Evolutionary conservation across 2,113 vertebrate species (phyloP), one percentile per base, ranked within the genome.

Genomic region (Zeus faber): DNA sequence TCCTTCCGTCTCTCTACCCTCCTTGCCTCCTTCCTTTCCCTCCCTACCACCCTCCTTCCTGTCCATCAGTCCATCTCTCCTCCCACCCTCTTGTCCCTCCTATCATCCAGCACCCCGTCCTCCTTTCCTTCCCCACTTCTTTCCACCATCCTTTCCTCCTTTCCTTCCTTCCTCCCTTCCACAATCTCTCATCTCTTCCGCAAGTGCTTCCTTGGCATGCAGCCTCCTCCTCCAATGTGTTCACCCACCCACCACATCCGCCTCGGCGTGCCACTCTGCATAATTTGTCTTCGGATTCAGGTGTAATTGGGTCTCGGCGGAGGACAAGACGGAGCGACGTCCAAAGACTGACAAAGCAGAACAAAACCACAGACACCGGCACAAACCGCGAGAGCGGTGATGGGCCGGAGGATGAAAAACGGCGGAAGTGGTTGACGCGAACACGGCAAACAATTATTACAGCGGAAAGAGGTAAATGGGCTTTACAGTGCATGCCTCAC

Each of bases 271-370:
- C 29, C 29, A 4, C 26, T 29, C 26, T 31, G 2, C n/a, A n/a
- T n/a, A n/a, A n/a, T 16, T 17, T 18, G 43, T 54, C 39, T 18
- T 35, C 2, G 0, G 18, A 22, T 46, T 40, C 26, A 37, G 50
- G 58, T 59, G 23, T 45, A 51, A 60, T 6, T 0, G 11, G 51
- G 23, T 1, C 46, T 48, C 51, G 11, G 58, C 46, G 25, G 65
- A 29, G 10, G 40, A 29, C 50, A 26, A 17, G 55, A 43, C 22
- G 17, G 49, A 52, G 18, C 25, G 33, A 21, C 54, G 63, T 54
- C 46, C 24, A 14, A 24, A 45, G 54, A 31, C 47, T 49, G 58
- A 72, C 44, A 16, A 13, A n/a, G 27, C 22, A 43, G 44, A 45
- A 33, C 39, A 23, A 49, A 50, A 26, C 23, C 25, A 24, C 57